Evolutionary conservation across 2,113 vertebrate genomes (phyloP).

Genomic region (Glaucomys volans): DNA sequence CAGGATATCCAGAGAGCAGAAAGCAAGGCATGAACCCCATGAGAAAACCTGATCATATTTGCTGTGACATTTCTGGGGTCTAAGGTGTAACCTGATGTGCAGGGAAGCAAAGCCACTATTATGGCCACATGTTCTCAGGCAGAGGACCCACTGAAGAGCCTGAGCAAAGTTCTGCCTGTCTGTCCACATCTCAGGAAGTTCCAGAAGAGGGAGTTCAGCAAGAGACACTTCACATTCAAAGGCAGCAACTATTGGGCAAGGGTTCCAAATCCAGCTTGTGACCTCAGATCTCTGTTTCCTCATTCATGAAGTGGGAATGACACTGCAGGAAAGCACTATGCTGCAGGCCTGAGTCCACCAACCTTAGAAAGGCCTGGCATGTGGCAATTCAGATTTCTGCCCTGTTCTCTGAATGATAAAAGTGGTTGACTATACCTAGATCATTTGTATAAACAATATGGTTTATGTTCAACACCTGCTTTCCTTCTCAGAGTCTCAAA

Average conservation of each 20-base stretch:
- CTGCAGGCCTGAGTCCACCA: background rate
- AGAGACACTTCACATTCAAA: background rate
- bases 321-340: background rate
- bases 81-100: background rate
- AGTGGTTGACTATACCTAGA: background rate
- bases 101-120: background rate
- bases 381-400: background rate
- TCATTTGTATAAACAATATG: background rate
- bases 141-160: background rate
- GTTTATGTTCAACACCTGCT: background rate
- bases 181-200: background rate
- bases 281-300: background rate
- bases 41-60: background rate
- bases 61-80: background rate
- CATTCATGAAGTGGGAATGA: background rate
- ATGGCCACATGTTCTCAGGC: rapidly evolving
- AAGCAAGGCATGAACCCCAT: background rate
- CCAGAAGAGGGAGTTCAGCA: background rate
- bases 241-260: background rate
- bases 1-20: background rate
- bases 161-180: background rate
- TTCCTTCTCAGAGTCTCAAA: background rate
- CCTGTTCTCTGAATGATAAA: background rate
- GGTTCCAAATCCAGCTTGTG: background rate
- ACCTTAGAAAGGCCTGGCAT: background rate